Evolutionary conservation across 2,113 vertebrate species (phyloP).

Genomic region (Tychaedon coryphoeus): DNA sequence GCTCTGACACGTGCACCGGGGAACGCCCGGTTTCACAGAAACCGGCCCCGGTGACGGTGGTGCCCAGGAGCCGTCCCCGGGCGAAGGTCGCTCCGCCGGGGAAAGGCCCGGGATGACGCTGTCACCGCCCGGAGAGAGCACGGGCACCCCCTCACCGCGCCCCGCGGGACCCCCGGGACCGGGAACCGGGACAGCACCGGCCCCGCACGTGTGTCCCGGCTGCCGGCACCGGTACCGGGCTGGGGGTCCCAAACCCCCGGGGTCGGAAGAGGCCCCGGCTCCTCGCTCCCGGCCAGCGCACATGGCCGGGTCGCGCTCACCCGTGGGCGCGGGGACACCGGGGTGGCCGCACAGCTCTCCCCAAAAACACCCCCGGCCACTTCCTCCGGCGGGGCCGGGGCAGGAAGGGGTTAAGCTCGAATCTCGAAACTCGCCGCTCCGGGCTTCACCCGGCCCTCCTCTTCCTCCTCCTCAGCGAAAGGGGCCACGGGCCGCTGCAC

Average conservation of each 20-base stretch:
- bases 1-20: not conserved
- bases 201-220: not conserved
- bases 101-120: not conserved
- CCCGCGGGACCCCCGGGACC: not conserved
- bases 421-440: constrained; percentile 14
- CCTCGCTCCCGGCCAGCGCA: not conserved
- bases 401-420: not conserved
- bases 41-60: not conserved
- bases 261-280: not conserved
- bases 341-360: not conserved
- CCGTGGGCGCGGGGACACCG: not conserved
- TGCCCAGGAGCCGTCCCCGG: not conserved
- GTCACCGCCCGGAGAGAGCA: not conserved
- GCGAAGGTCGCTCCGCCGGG: not conserved
- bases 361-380: not conserved
- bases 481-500: constrained; percentile 14
- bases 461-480: constrained; percentile 23
- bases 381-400: not conserved
- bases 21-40: constrained; percentile 48
- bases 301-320: not conserved
- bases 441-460: not conserved
- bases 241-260: not conserved
- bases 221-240: not conserved
- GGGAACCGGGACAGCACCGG: not conserved
- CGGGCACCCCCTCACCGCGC: not conserved